These are phyloP conservation scores for Nipponia nippon DNA, from an alignment of 2,113 vertebrate species.

Conservation along the genomic window DNA sequence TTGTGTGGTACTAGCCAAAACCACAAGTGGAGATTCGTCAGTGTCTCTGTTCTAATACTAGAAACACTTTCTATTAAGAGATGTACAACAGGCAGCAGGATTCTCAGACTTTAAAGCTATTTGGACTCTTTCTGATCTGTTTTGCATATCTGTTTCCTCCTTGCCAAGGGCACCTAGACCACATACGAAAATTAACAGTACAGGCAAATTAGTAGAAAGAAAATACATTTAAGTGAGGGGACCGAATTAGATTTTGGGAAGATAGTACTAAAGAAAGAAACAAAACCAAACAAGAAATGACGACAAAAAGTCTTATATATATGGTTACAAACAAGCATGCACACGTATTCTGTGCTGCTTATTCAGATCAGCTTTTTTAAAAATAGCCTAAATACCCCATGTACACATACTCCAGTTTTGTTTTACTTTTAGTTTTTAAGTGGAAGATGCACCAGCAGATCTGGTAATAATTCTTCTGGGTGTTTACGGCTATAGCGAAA, in stretches of 20 bases:
- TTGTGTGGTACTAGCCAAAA: background rate
- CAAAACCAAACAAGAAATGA: background rate
- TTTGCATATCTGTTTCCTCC: slow-evolving; percentile 15
- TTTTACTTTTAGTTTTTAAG: background rate
- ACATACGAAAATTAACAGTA: background rate
- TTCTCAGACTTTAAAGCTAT: background rate
- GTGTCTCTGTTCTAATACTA: background rate
- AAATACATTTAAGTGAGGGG: background rate
- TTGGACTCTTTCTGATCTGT: background rate
- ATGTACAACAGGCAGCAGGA: background rate
- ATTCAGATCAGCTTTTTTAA: background rate
- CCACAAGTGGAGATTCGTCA: background rate
- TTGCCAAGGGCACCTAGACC: background rate
- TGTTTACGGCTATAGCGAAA: background rate
- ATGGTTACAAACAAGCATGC: background rate
- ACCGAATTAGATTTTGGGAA: background rate
- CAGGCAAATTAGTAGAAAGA: background rate
- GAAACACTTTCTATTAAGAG: background rate
- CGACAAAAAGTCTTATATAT: background rate
- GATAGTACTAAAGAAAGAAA: background rate
- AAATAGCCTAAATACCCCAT: background rate
- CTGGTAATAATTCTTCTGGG: background rate
- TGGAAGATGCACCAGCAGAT: background rate
- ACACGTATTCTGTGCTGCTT: background rate
- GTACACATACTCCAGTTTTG: background rate